Evolutionary conservation across 2,888 invertebrate species (phyloP).

Genomic region (Nomada ruficornis): DNA sequence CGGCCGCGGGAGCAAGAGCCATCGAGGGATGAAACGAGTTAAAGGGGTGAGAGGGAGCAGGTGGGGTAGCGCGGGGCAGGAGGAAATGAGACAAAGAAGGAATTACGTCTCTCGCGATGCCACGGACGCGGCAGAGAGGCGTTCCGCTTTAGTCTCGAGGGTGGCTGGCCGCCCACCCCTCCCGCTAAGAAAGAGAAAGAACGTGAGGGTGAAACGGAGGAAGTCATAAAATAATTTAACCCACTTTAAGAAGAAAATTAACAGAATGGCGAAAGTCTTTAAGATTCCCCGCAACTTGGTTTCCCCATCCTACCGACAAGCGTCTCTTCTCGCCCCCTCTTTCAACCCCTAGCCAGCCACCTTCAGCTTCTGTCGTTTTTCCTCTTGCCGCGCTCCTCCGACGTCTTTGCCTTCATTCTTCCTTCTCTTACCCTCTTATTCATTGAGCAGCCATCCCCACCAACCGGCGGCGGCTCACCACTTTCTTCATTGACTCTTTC

Average conservation of each 20-base stretch:
- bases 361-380: slow-evolving; percentile 25
- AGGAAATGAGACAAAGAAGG: slow-evolving; percentile 49
- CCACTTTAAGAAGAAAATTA: slow-evolving; percentile 83
- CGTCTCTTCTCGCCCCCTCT: slow-evolving; percentile 47
- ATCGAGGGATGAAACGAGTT: slow-evolving; percentile 7
- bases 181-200: not conserved
- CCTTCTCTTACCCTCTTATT: slow-evolving; percentile 78
- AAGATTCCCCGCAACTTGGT: slow-evolving; percentile 79
- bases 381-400: slow-evolving; percentile 52
- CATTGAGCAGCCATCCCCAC: slow-evolving; percentile 80
- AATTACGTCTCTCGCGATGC: slow-evolving; percentile 45
- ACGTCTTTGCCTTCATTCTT: slow-evolving; percentile 57
- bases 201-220: slow-evolving; percentile 46
- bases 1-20: slow-evolving; percentile 1
- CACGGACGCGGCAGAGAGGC: slow-evolving; percentile 31
- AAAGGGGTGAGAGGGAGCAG: not conserved
- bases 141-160: slow-evolving; percentile 42
- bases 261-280: slow-evolving; percentile 83
- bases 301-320: slow-evolving; percentile 57
- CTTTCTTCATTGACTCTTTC: slow-evolving; percentile 85
- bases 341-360: slow-evolving; percentile 29
- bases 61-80: slow-evolving; percentile 4
- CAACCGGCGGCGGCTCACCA: slow-evolving; percentile 70
- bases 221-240: slow-evolving; percentile 83
- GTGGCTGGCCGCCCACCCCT: slow-evolving; percentile 11